Evolutionary conservation across 2,888 invertebrate genomes (phyloP), one percentile per base, ranked within the genome.

Genomic region (Rhagium mordax): DNA sequence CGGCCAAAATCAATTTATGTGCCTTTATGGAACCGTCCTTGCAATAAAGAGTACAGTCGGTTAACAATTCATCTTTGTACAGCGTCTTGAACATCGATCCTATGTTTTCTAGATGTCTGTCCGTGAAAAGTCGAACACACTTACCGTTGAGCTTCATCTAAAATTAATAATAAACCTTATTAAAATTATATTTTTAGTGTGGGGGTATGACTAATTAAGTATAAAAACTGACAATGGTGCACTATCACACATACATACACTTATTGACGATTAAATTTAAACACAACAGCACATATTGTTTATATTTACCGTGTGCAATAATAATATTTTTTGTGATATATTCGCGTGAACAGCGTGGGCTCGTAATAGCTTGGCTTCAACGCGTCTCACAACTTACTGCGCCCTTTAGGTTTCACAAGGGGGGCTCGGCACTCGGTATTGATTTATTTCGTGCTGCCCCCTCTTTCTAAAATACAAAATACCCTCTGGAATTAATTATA

Each of bases 31-130:
- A 91, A 48, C 94, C 94, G 86, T 93, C 93, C 83, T 91, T 91
- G 87, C 94, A 94, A 82, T 92, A 92, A 82, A 94, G 89, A 78
- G 93, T 93, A 78, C 93, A 92, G 85, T 94, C 94, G 41, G 93
- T 92, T 75, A 94, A 89, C 82, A 91, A 90, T 81, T 92, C 92
- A 84, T 93, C 92, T 82, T 92, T 91, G 87, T 93, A 93, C 81
- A 93, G 89, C 74, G 91, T 91, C 81, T 92, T 91, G 87, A 94
- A 92, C 86, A 93, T 89, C 85, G 91, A 91, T 84, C 93, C 92
- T 81, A 94, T 86, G 88, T 93, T 93, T 86, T 92, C 92, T 86
- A 93, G 89, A 87, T 94, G 93, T 89, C 93, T 93, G 88, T 93
- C 93, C 10, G 83, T 76, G 24, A 78, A 80, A 29, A 83, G 66